Evolutionary conservation across 2,888 invertebrate species (phyloP).

Genomic region (Alsophila aescularia): DNA sequence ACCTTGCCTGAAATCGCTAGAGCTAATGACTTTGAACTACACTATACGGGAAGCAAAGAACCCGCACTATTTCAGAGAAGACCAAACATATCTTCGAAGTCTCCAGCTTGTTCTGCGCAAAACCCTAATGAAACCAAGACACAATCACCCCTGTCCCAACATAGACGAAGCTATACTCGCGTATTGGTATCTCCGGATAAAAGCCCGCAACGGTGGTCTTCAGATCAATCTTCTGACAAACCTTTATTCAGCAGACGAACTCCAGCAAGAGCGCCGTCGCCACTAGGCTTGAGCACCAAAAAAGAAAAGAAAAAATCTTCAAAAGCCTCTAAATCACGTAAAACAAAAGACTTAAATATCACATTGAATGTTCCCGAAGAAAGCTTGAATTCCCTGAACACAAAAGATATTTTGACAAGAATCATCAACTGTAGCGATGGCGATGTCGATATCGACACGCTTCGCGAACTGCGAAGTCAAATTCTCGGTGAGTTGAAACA

Average conservation of each 20-base stretch:
- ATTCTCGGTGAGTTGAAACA: slow-evolving; percentile 78
- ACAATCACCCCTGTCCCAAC: slow-evolving; percentile 25
- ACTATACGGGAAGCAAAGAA: slow-evolving; percentile 69
- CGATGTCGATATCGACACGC: slow-evolving; percentile 78
- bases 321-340: slow-evolving; percentile 45
- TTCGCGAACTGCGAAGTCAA: slow-evolving; percentile 75
- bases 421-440: slow-evolving; percentile 73
- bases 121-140: slow-evolving; percentile 24
- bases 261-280: slow-evolving; percentile 56
- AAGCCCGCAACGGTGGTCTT: slow-evolving; percentile 47
- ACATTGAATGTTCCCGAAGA: slow-evolving; percentile 76
- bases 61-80: slow-evolving; percentile 75
- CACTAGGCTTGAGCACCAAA: slow-evolving; percentile 53
- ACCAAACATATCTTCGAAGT: slow-evolving; percentile 55
- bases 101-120: slow-evolving; percentile 33
- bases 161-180: slow-evolving; percentile 62
- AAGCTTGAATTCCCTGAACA: slow-evolving; percentile 68
- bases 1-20: slow-evolving; percentile 72
- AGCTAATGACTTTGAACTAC: slow-evolving; percentile 61
- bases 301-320: slow-evolving; percentile 64
- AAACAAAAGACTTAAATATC: slow-evolving; percentile 69
- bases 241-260: slow-evolving; percentile 64
- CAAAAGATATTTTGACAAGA: slow-evolving; percentile 72
- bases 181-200: slow-evolving; percentile 72
- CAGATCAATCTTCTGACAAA: slow-evolving; percentile 43